Evolutionary conservation across 2,888 invertebrate genomes (phyloP), one percentile per base, ranked within the genome.

Genomic region (Nymphalis urticae): DNA sequence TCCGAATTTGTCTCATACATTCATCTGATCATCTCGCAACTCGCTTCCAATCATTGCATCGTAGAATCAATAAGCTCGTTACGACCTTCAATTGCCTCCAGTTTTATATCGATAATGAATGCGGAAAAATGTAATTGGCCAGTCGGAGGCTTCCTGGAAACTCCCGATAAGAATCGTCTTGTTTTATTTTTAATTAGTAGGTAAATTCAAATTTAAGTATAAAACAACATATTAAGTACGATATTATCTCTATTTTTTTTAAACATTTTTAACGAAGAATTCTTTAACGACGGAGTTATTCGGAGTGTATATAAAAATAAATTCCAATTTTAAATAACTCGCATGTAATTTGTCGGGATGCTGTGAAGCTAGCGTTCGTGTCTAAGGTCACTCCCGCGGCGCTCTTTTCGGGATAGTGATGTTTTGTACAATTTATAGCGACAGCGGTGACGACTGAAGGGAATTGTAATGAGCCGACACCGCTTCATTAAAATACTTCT

Each of bases 401-500:
- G 81, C 82, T 85, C 83, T 86, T 87, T 86, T 83, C 83, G 78
- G 79, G 75, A 73, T 78, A 77, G 73, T 74, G 73, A 73, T 77
- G 78, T 84, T 84, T 82, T 78, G 69, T 75, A 72, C 75, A 77
- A 86, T 87, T 86, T 85, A 85, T 86, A 75, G 75, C 72, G 77
- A 76, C 80, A 80, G 79, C 78, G 77, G 79, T 77, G 77, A 80
- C 80, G 77, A 78, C 83, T 75, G 75, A 73, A 78, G 82, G 85
- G 86, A 84, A 82, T 83, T 80, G 88, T 87, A 89, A 88, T 87
- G 86, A 84, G 64, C 51, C 83, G 78, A 27, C 80, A 76, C 79
- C 77, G 83, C 81, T 84, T 91, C 91, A 89, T 92, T 92, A 92
- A 92, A 87, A 91, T 91, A 85, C 79, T 87, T 85, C 80, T 79